Conservation (phyloP, 2,113 vertebrate genomes). For the Phylloscopus trochiloides region DNA sequence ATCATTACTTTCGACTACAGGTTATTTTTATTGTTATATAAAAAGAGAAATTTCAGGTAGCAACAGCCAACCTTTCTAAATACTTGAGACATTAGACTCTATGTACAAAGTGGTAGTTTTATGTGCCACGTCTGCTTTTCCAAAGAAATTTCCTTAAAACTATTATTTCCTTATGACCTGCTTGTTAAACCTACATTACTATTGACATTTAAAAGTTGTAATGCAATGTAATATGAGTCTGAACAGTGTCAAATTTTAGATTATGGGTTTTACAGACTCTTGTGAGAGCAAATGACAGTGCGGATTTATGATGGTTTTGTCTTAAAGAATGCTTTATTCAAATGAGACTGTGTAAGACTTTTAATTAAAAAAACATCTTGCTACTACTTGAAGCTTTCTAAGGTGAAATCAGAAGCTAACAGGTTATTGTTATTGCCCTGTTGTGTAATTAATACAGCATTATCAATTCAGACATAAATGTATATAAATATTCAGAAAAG, state of each 20-base stretch:
- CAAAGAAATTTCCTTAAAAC: not conserved
- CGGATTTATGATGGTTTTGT: fast-evolving
- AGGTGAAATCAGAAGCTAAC: not conserved
- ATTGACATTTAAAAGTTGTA: not conserved
- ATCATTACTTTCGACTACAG: not conserved
- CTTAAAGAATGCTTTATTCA: not conserved
- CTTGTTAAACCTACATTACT: not conserved
- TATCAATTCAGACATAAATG: not conserved
- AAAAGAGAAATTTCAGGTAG: not conserved
- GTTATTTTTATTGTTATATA: not conserved
- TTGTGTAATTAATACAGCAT: not conserved
- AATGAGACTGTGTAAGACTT: not conserved
- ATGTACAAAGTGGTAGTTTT: not conserved
- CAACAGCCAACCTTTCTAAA: not conserved
- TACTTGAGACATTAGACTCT: not conserved
- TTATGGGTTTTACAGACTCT: not conserved
- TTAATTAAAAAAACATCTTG: not conserved
- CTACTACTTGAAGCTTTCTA: not conserved
- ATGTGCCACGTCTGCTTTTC: not conserved
- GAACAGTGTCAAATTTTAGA: not conserved
- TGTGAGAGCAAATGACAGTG: not conserved
- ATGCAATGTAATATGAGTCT: not conserved
- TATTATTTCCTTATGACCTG: not conserved
- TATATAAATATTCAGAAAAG: not conserved
- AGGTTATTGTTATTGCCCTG: not conserved